phyloP scores from a whole-genome alignment of 2,797 vertebrate species.

The Micrastur ruficollis region DNA sequence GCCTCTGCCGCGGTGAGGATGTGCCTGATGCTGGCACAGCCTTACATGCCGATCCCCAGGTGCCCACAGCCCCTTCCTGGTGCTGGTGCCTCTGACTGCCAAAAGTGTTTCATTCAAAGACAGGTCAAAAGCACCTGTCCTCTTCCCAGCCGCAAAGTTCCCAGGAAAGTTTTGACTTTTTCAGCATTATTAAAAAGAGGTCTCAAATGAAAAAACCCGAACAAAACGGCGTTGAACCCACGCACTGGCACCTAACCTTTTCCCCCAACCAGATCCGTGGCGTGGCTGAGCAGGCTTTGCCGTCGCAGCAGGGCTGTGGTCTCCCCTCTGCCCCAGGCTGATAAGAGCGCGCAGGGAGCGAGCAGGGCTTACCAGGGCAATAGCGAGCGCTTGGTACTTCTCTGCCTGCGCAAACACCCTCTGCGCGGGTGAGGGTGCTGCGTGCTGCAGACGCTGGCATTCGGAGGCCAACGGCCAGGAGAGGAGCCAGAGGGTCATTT shows the following conservation, averaged over 20 bases:
- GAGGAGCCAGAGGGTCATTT: accelerated
- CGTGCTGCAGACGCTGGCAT: accelerated
- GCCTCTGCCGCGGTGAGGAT: accelerated
- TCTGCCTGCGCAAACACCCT: background rate
- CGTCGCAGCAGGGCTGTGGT: accelerated
- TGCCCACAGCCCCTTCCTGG: background rate
- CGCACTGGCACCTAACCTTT: accelerated
- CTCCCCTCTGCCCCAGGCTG: accelerated
- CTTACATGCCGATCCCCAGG: accelerated
- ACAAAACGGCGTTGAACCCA: accelerated
- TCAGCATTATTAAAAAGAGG: background rate
- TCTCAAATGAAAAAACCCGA: background rate
- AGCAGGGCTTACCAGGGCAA: background rate
- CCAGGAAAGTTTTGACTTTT: background rate
- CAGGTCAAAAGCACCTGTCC: accelerated
- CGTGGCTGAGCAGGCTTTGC: accelerated
- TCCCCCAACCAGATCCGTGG: accelerated
- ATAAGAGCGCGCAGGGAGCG: accelerated
- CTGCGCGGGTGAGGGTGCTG: accelerated
- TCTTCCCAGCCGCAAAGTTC: background rate
- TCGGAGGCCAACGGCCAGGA: background rate
- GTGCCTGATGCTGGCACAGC: background rate
- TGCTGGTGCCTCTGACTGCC: background rate
- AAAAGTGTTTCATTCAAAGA: background rate
- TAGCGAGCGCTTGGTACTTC: background rate